These are phyloP conservation scores for Corythaeola cristata DNA, from an alignment of 2,113 vertebrate species.

Conservation along the genomic window DNA sequence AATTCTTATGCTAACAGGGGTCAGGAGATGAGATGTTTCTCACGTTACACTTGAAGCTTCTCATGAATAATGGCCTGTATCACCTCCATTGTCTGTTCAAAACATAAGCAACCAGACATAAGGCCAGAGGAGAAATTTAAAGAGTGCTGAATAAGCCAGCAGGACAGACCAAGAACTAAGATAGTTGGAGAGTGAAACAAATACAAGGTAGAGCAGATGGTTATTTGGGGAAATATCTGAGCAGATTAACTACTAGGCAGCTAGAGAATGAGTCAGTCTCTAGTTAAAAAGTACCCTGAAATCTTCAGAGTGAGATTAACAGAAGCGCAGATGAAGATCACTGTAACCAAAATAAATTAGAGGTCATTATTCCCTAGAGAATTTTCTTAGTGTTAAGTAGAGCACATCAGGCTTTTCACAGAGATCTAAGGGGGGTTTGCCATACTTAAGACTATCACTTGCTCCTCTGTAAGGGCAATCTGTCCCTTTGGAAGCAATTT, in stretches of 20 bases:
- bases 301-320: constrained; percentile 41
- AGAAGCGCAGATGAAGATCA: constrained; percentile 27
- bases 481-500: constrained; percentile 17
- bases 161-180: constrained; percentile 69
- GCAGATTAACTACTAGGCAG: constrained; percentile 39
- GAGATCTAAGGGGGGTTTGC: not conserved
- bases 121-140: constrained; percentile 83
- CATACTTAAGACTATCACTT: not conserved
- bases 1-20: constrained; percentile 94
- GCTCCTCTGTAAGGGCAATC: constrained; percentile 1
- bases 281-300: constrained; percentile 54
- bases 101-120: constrained; percentile 80
- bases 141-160: constrained; percentile 81
- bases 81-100: constrained; percentile 84
- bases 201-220: constrained; percentile 68
- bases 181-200: constrained; percentile 35
- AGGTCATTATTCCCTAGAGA: constrained; percentile 47
- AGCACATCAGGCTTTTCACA: constrained; percentile 46
- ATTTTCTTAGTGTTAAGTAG: constrained; percentile 39
- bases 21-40: constrained; percentile 94
- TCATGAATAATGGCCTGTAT: constrained; percentile 80
- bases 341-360: constrained; percentile 66
- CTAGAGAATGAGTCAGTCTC: constrained; percentile 35
- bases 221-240: constrained; percentile 32
- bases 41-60: constrained; percentile 88